Evolutionary conservation across 2,888 invertebrate species (phyloP).

Genomic region (Chrysina gloriosa): DNA sequence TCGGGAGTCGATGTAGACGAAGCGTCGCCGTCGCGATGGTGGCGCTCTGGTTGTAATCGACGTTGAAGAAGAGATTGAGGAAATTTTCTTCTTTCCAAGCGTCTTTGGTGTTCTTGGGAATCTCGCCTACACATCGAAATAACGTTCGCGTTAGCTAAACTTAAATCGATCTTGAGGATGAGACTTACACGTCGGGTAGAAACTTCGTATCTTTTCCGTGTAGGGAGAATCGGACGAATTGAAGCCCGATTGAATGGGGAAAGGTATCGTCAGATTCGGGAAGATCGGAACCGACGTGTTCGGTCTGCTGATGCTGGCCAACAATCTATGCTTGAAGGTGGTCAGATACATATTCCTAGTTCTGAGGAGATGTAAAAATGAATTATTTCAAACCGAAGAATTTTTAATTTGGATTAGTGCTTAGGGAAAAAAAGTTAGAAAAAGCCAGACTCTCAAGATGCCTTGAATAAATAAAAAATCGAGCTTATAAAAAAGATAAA

Average conservation of each 20-base stretch:
- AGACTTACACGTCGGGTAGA: conserved; percentile 62
- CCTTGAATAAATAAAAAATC: no score
- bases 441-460: no score
- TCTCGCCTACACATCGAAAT: conserved; percentile 65
- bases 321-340: conserved; percentile 43
- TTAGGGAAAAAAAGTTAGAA: background rate
- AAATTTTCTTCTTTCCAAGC: conserved; percentile 67
- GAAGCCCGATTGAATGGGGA: conserved; percentile 41
- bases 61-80: conserved; percentile 70
- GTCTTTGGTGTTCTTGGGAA: conserved; percentile 68
- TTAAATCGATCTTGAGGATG: background rate
- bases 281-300: conserved; percentile 40
- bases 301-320: conserved; percentile 42
- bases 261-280: conserved; percentile 29
- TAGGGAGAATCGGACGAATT: conserved; percentile 48
- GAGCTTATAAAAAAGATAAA: no score
- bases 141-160: no score
- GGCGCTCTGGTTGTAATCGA: conserved; percentile 66
- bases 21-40: conserved; percentile 68
- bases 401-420: background rate
- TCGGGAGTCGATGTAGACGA: conserved; percentile 67
- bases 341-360: conserved; percentile 44
- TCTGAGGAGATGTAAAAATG: conserved; percentile 15
- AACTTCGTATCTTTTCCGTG: conserved; percentile 60
- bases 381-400: background rate